Percentiles rank a stretch among this genome's conserved stretches.
Conservation (phyloP, 2,113 vertebrate species). For the Okapia johnstoni region DNA sequence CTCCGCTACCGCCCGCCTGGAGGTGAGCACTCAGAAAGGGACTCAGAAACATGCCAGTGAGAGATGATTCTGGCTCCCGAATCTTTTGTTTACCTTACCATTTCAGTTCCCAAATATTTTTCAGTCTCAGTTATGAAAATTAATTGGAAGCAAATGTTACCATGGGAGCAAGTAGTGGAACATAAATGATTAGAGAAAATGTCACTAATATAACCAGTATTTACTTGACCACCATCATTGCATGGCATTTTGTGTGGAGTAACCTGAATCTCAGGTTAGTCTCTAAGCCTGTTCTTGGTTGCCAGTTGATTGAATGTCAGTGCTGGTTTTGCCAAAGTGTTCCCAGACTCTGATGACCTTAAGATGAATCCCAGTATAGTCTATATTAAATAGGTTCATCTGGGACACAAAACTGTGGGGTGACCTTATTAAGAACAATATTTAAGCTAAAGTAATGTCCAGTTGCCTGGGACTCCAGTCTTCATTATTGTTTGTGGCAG, state of each 20-base stretch:
- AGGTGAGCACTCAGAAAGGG: conserved; percentile 79
- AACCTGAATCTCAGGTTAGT: background rate
- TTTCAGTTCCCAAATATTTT: background rate
- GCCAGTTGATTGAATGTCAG: background rate
- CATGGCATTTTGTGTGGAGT: background rate
- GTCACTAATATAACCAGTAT: background rate
- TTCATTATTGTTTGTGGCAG: background rate
- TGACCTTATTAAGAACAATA: background rate
- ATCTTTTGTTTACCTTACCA: background rate
- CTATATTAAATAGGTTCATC: background rate
- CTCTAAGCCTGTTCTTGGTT: background rate
- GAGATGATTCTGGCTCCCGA: background rate
- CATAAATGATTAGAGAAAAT: background rate
- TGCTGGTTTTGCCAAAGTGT: background rate
- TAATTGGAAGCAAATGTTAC: background rate
- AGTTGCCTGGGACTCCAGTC: too few relatives aligned
- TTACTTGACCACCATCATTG: background rate
- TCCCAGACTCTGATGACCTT: background rate
- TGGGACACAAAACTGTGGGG: background rate
- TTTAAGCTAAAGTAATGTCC: background rate
- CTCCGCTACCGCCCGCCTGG: conserved; percentile 92
- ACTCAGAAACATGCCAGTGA: background rate
- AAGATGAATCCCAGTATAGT: background rate
- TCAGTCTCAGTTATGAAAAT: background rate
- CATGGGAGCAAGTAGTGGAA: background rate